Base-by-base conservation (phyloP, 2,113 vertebrate species). In the Perccottus glenii region DNA sequence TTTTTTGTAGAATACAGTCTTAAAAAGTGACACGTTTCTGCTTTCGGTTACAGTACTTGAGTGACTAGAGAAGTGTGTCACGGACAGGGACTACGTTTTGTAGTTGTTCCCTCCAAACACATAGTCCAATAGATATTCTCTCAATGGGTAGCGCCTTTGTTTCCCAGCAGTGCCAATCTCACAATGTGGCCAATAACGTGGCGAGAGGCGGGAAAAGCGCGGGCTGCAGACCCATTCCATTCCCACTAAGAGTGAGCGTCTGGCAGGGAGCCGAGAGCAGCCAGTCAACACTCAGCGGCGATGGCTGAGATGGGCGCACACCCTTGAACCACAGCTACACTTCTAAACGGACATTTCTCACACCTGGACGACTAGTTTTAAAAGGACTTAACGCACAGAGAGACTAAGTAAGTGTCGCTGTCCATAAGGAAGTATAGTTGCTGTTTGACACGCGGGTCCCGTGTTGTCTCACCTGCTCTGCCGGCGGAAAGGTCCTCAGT, bases 271-370 rank as follows among this genome's bases (percentile, higher is more conserved):
- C 83, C 73, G 78, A 83, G 58, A 58, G 75, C 70, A 77, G 64
- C 77, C 68, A 83, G 84, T 79, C 77, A 79, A 77, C 73, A 82
- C 19, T 27, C 19, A 27, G 19, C 19, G 19, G 73, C 74, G 55
- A 77, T 68, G 76, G 74, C 64, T 60, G 91, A 90, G 85, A 92
- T 92, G 90, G 88, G 64, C 78, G 80, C 87, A 77, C 81, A 87
- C 82, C 85, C 77, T 81, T 91, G 88, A 92, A 74, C 75, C 83
- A 68, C 75, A 67, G 79, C 63, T 72, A 79, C 78, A 16, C 64
- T 63, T 73, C 66, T 73, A 66, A 59, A 49, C 77, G 73, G 64
- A 60, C 68, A 50, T 58, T 71, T 57, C 51, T 52, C 66, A 73
- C 19, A 74, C 51, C 64, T 63, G 63, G 48, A 60, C 55, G 52